Base-by-base conservation (phyloP, 1,140 invertebrate genomes). In the Rhagoletis zephyria region DNA sequence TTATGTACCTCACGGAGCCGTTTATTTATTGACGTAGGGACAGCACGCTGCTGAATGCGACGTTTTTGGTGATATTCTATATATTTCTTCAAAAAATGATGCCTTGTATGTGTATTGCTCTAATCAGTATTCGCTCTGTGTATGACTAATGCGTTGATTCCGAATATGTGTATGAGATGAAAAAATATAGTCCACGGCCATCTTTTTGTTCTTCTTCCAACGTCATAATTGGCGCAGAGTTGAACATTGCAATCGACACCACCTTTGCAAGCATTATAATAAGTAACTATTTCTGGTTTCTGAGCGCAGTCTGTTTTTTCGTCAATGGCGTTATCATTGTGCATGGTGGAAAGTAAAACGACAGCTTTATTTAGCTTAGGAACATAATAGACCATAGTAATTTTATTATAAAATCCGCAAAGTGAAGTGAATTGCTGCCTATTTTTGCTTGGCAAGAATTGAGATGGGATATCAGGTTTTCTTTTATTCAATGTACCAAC, bases 361-460 rank as follows among this genome's bases (percentile, higher is more conserved):
- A 63, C 60, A 63, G 14, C 10, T 63, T 63, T 63, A 12, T 63
- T 63, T 63, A n/a, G 60, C 60, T 63, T 63, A 63, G 14, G 9
- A 63, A 63, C 60, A 63, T 63, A n/a, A 30, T 30, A 30, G 30
- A 30, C 30, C 30, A 30, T 30, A 30, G 30, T 30, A 30, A 30
- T 30, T 30, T 30, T 30, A 30, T 30, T 30, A 30, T 30, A 30
- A 30, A 30, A 30, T 30, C 30, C 30, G 30, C 30, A 30, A 30
- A 30, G 30, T 30, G 30, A 30, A 30, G 30, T 30, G 30, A 30
- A 30, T 30, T 30, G 60, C n/a, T 12, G 60, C n/a, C 60, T 63
- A 63, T 63, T 63, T 63, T 63, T 63, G 60, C n/a, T 63, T 63
- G 60, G 61, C 16, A 63, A 63, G n/a, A 63, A 63, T 63, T 63